A percentile compares a stretch with the other conserved stretches of the same genome.
phyloP scores from a whole-genome alignment of 2,113 vertebrate species.

The Castor canadensis region DNA sequence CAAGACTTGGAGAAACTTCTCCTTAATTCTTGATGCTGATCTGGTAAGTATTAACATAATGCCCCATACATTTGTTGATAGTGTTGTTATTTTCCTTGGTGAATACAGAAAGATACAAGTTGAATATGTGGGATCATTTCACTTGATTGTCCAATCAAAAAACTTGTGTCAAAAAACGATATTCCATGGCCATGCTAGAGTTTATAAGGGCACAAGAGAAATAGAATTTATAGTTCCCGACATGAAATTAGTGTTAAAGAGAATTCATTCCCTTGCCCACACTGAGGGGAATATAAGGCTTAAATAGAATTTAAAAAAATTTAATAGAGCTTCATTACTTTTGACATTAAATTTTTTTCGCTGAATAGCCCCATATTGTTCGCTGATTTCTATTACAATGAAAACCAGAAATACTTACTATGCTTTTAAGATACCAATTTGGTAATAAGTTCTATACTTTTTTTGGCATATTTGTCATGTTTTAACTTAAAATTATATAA shows the following conservation, averaged over 20 bases:
- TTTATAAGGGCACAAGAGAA: neutral
- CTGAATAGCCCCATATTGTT: neutral
- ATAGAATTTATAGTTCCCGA: neutral
- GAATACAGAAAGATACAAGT: neutral
- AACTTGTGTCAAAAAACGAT: neutral
- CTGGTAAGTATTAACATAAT: neutral
- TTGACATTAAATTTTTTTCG: neutral
- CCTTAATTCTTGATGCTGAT: neutral
- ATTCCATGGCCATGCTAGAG: neutral
- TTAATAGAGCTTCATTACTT: constrained; percentile 20
- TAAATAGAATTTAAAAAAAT: neutral
- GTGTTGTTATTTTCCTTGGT: neutral
- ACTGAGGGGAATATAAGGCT: neutral
- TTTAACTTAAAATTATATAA: constrained; percentile 27
- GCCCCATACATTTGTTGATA: neutral
- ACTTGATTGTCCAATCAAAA: neutral
- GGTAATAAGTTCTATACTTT: neutral
- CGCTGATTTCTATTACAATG: neutral
- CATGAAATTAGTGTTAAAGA: constrained; percentile 23
- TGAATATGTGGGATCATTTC: neutral
- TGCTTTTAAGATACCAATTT: constrained; percentile 7
- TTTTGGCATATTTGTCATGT: constrained; percentile 1
- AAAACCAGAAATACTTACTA: neutral
- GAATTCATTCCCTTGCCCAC: neutral
- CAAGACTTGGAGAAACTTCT: neutral